Percentiles rank a stretch among this genome's conserved stretches.
Evolutionary conservation across 2,797 vertebrate genomes (phyloP).

Genomic region (Anguilla obscura): DNA sequence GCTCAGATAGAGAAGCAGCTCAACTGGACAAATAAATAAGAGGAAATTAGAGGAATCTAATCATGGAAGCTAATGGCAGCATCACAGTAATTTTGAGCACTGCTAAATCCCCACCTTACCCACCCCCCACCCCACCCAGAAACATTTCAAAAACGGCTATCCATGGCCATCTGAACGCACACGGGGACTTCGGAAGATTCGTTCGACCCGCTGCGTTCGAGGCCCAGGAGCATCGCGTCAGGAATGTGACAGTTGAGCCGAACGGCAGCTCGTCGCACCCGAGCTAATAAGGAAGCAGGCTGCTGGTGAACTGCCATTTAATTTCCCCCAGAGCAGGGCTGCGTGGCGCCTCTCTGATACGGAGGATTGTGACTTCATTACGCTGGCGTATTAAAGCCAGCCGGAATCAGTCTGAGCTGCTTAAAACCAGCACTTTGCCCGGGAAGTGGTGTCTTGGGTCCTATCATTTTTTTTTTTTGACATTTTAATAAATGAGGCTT

Average conservation of each 20-base stretch:
- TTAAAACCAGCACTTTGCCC: constrained; percentile 43
- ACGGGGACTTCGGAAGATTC: background rate
- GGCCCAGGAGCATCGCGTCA: background rate
- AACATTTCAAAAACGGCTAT: background rate
- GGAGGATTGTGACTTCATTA: constrained; percentile 40
- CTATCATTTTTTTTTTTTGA: constrained; percentile 50
- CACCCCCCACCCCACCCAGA: background rate
- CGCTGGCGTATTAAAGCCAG: constrained; percentile 49
- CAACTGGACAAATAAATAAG: background rate
- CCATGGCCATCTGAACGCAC: background rate
- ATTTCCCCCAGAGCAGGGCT: background rate
- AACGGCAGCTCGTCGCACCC: background rate
- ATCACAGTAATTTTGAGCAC: background rate
- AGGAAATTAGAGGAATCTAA: background rate
- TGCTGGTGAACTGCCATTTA: constrained; percentile 10
- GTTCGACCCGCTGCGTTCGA: background rate
- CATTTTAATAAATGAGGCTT: constrained; percentile 63
- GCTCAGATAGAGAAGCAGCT: background rate
- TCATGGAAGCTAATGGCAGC: background rate
- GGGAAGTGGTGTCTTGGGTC: constrained; percentile 50
- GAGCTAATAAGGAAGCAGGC: background rate
- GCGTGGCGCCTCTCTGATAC: background rate
- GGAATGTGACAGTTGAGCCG: background rate
- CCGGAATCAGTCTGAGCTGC: constrained; percentile 49
- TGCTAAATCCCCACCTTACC: background rate